Evolutionary conservation across 1,140 invertebrate genomes (phyloP).

Genomic region (Drosophila takahashii): DNA sequence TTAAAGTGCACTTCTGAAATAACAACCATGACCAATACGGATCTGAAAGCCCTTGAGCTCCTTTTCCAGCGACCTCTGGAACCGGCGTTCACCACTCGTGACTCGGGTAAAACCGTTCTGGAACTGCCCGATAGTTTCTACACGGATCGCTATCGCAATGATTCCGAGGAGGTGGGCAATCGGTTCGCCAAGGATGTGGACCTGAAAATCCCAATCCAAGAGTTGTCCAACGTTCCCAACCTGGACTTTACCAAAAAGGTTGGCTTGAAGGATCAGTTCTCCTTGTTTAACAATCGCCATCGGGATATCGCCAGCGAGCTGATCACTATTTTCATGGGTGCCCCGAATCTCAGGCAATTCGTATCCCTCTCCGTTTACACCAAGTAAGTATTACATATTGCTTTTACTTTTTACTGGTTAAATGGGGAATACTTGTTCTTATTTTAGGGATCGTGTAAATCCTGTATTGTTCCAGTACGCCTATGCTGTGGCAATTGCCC

Average conservation of each 20-base stretch:
- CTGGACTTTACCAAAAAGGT: constrained; percentile 61
- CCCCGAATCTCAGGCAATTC: constrained; percentile 64
- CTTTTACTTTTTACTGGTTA: too few relatives aligned
- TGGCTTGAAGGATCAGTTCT: constrained; percentile 85
- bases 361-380: constrained; percentile 70
- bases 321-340: constrained; percentile 85
- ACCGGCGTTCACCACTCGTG: constrained; percentile 88
- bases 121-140: constrained; percentile 86
- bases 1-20: background rate
- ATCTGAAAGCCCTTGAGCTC: constrained; percentile 84
- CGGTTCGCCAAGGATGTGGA: constrained; percentile 86
- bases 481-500: constrained; percentile 81
- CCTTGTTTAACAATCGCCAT: constrained; percentile 87
- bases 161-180: constrained; percentile 84
- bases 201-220: constrained; percentile 84
- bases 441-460: constrained; percentile 85
- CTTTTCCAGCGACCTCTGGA: constrained; percentile 88
- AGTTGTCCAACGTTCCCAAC: constrained; percentile 82
- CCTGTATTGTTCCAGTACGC: constrained; percentile 85
- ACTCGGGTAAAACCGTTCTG: constrained; percentile 86
- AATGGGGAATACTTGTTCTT: background rate
- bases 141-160: constrained; percentile 71
- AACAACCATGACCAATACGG: constrained; percentile 55
- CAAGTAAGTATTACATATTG: constrained; percentile 56
- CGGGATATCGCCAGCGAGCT: constrained; percentile 86